phyloP scores from a whole-genome alignment of 2,113 vertebrate species.

The Aptenodytes forsteri region DNA sequence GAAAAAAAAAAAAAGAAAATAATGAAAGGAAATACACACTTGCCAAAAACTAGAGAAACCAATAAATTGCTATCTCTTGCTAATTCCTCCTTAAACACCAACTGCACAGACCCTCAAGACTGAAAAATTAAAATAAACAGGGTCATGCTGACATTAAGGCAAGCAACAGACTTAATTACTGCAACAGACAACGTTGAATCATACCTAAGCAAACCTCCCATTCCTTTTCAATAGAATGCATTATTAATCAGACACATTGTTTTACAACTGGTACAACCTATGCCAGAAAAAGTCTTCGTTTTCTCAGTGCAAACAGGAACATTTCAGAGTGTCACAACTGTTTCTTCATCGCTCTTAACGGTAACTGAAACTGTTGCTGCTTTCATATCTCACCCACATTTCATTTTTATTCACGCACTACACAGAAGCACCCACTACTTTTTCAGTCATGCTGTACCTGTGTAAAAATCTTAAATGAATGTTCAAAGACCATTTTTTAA shows the following conservation, averaged over 20 bases:
- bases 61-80: neutral
- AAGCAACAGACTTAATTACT: conserved; percentile 46
- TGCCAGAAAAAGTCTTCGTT: neutral
- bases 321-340: neutral
- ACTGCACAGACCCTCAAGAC: neutral
- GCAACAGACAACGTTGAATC: conserved; percentile 45
- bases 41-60: neutral
- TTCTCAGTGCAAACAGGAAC: neutral
- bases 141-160: conserved; percentile 52
- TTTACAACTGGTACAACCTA: neutral
- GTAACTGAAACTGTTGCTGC: neutral
- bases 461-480: neutral
- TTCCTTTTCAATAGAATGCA: conserved; percentile 9
- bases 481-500: neutral
- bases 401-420: neutral
- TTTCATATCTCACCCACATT: neutral
- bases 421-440: neutral
- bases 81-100: neutral
- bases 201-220: conserved; percentile 20
- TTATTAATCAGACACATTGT: conserved; percentile 37
- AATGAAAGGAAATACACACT: neutral
- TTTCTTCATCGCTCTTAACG: neutral
- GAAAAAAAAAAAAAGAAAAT: neutral
- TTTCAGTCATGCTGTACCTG: neutral
- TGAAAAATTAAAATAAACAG: conserved; percentile 25